Evolutionary conservation across 2,888 invertebrate species (phyloP), one percentile per base, ranked within the genome.

Genomic region (Ophion slaviceki): DNA sequence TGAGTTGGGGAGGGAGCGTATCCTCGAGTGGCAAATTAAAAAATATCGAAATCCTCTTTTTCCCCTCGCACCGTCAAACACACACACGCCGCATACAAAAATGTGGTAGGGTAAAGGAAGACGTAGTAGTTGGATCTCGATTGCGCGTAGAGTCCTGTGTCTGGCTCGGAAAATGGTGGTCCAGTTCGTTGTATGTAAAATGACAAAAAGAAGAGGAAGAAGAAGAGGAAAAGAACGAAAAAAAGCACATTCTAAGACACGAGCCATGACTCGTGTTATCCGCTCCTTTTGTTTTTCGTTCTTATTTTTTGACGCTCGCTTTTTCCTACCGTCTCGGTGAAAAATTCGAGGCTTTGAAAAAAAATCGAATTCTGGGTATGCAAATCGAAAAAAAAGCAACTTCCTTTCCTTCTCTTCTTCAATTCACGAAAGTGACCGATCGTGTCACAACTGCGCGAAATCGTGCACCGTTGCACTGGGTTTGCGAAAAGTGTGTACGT

Each of bases 101-200:
- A 40, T 7, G 40, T 40, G 8, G 40, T 1, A 40, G 40, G 57
- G 57, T 3, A 57, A 57, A 4, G 57, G 1, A 57, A 4, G 57
- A 17, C 6, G 5, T 17, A 64, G 78, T 17, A 68, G 78, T 71
- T 83, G 82, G 88, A 89, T 89, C 85, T 89, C 87, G 86, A 88
- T 79, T 88, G 87, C 80, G 89, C 87, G 88, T 75, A 84, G 76
- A 90, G 89, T 90, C 90, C 87, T 85, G 84, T 57, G 57, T 14
- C 17, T 57, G 14, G 57, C n/a, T 17, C 17, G n/a, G 17, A n/a
- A 57, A 88, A 91, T 90, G 89, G 90, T 84, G 72, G 76, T 89
- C 89, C 90, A 92, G 91, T 89, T 90, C 88, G 89, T 88, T 91
- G 90, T 90, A 92, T 90, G 91, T 89, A 91, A 90, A 91, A 91